Base-by-base conservation (phyloP, 2,888 invertebrate genomes). In the Hypomecis atomaria region DNA sequence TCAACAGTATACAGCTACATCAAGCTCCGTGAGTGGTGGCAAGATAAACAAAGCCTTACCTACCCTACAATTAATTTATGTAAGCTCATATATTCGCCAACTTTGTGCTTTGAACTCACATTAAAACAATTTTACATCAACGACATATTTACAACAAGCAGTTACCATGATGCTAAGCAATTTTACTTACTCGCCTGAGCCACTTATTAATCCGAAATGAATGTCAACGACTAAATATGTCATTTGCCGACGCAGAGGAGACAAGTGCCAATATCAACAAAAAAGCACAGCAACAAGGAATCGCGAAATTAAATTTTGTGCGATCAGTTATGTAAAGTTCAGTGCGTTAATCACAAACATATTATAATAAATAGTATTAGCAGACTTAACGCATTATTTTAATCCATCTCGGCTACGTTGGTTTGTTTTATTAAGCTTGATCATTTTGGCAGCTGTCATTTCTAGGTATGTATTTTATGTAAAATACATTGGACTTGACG, bases 111-210 rank as follows among this genome's bases (percentile, higher is more conserved):
- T 53, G 64, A 64, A 55, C 37, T 55, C 48, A 64, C 49, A 38
- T 64, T 10, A 64, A 59, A 59, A 50, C 59, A 9, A 64, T 54
- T 47, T 47, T 64, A 47, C 59, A 64, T 56, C 56, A 64, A 59
- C 56, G 33, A 43, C 37, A 59, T 54, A 59, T 64, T 64, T 59
- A 50, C 64, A 64, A 38, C 58, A 58, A 63, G 52, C 53, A 13
- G 23, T 63, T 34, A 58, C 59, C 11, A 59, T 59, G 59, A 64
- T 64, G 42, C 55, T 59, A 48, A 43, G 49, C 59, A 64, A 36
- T 37, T 11, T 34, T 49, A n/a, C 37, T 49, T n/a, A n/a, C 37
- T 34, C 49, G 49, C 7, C n/a, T 49, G 37, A 49, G 36, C 37
- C 49, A 37, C 10, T 36, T 37, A n/a, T 49, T 49, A 49, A 49